These are phyloP conservation scores for Muntiacus muntjak DNA, from an alignment of 2,113 vertebrate genomes.

Conservation along the genomic window DNA sequence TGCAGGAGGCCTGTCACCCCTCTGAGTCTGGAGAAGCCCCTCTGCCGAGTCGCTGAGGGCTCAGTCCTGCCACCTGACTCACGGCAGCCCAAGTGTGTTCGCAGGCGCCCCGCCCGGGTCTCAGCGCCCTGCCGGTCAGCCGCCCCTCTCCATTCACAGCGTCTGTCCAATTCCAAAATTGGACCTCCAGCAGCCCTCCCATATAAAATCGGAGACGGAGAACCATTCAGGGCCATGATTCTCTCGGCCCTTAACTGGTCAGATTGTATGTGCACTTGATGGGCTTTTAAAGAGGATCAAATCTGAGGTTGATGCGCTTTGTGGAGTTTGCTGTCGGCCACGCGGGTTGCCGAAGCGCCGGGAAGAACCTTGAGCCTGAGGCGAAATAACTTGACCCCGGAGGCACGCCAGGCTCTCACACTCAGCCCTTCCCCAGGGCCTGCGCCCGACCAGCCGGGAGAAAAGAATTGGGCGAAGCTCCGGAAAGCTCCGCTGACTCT, in stretches of 20 bases:
- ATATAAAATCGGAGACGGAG: neutral
- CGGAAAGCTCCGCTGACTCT: rapidly evolving
- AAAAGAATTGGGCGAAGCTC: neutral
- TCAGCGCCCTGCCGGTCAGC: rapidly evolving
- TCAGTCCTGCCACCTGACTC: rapidly evolving
- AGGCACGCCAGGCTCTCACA: rapidly evolving
- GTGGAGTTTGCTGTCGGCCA: neutral
- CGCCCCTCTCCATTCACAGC: neutral
- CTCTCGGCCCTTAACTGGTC: neutral
- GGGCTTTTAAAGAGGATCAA: neutral
- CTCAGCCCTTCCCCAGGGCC: neutral
- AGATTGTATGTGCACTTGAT: neutral
- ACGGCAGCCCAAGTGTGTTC: neutral
- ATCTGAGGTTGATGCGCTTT: neutral
- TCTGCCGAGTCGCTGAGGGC: neutral
- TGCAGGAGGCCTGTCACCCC: rapidly evolving
- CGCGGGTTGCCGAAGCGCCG: rapidly evolving
- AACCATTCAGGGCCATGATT: neutral
- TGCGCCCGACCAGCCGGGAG: rapidly evolving
- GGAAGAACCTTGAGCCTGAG: neutral
- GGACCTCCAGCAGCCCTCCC: neutral
- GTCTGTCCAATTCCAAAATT: neutral
- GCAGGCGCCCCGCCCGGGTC: rapidly evolving
- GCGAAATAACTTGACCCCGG: neutral
- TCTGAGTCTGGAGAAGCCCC: neutral